phyloP scores from a whole-genome alignment of 2,113 vertebrate species.

The Centropus bengalensis region DNA sequence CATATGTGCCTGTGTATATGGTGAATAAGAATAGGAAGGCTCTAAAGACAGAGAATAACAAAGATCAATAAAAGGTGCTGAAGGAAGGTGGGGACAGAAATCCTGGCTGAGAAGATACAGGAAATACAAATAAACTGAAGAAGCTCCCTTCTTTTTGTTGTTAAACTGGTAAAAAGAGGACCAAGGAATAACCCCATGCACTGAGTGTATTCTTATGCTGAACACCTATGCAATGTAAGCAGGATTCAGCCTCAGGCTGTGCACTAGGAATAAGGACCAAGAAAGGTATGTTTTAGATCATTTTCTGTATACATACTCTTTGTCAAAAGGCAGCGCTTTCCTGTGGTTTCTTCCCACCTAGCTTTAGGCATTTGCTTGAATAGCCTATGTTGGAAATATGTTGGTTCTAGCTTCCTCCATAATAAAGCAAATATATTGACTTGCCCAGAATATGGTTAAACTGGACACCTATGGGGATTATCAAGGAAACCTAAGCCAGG shows the following conservation, averaged over 20 bases:
- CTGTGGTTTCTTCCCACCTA: not conserved
- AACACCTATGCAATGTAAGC: not conserved
- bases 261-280: not conserved
- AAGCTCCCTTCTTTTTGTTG: not conserved
- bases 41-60: not conserved
- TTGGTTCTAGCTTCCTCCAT: not conserved
- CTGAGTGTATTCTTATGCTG: not conserved
- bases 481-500: not conserved
- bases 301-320: not conserved
- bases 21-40: not conserved
- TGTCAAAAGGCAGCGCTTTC: not conserved
- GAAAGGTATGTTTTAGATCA: fast-evolving
- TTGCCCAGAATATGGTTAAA: not conserved
- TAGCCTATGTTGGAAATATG: not conserved
- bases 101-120: not conserved
- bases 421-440: not conserved
- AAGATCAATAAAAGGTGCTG: not conserved
- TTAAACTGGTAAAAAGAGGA: not conserved
- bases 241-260: not conserved
- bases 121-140: not conserved
- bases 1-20: not conserved
- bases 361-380: not conserved
- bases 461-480: not conserved
- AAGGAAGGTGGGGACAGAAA: not conserved
- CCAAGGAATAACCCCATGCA: not conserved